These are phyloP conservation scores for Rhinatrema bivittatum DNA, from an alignment of 2,797 vertebrate species.

Conservation along the genomic window DNA sequence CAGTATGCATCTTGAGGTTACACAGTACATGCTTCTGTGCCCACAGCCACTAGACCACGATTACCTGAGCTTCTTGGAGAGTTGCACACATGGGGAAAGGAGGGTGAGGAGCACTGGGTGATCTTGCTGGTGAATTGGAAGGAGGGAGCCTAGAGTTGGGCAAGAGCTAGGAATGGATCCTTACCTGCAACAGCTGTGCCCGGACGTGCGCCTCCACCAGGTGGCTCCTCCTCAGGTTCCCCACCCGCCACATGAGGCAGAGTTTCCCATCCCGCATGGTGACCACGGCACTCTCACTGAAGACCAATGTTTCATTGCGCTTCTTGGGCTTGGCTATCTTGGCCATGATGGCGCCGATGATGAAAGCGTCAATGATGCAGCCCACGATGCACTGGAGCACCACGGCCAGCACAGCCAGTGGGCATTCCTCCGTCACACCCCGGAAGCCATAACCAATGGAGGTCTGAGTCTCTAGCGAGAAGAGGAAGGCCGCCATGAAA, in stretches of 20 bases:
- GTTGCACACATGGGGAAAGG: too few relatives aligned
- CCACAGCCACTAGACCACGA: not conserved
- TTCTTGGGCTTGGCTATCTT: conserved; percentile 96
- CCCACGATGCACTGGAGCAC: conserved; percentile 88
- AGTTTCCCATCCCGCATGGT: conserved; percentile 78
- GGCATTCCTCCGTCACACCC: conserved; percentile 86
- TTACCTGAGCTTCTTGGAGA: rapidly evolving
- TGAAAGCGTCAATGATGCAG: conserved; percentile 90
- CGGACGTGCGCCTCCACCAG: conserved; percentile 87
- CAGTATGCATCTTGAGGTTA: too few relatives aligned
- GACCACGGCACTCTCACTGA: conserved; percentile 79
- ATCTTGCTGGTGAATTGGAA: too few relatives aligned
- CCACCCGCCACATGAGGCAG: conserved; percentile 91
- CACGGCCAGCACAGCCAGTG: conserved; percentile 80
- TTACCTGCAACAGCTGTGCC: conserved; percentile 80
- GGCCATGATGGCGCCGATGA: conserved; percentile 86
- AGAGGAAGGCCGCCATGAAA: conserved; percentile 86
- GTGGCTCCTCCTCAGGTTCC: conserved; percentile 83
- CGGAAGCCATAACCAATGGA: conserved; percentile 87
- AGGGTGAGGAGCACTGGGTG: too few relatives aligned
- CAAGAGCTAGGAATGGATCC: too few relatives aligned
- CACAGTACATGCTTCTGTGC: not conserved
- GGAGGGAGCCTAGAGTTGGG: too few relatives aligned
- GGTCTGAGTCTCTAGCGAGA: conserved; percentile 75
- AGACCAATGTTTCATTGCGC: conserved; percentile 84